Evolutionary conservation across 2,113 vertebrate genomes (phyloP).

Genomic region (Cyanocitta stelleri): DNA sequence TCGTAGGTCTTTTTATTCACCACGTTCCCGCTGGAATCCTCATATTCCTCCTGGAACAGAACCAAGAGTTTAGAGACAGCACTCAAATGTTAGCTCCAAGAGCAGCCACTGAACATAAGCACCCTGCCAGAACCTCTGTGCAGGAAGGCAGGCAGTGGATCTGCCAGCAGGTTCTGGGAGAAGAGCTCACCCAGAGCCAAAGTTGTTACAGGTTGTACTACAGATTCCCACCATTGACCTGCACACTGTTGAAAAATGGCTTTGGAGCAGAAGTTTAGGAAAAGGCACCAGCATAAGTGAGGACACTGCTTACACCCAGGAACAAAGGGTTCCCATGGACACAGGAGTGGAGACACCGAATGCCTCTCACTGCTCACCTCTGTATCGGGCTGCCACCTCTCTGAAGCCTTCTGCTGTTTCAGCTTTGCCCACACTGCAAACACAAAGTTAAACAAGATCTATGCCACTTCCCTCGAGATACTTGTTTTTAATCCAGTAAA

Average conservation of each 20-base stretch:
- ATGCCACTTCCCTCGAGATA: not conserved
- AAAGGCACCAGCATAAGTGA: rapidly evolving
- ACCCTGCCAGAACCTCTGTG: not conserved
- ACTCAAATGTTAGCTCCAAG: not conserved
- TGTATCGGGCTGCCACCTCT: conserved; percentile 97
- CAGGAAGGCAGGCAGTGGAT: not conserved
- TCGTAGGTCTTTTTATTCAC: conserved; percentile 98
- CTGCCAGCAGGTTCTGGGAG: not conserved
- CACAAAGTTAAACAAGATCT: not conserved
- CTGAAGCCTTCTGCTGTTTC: conserved; percentile 94
- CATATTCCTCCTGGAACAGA: conserved; percentile 90
- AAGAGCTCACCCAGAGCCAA: not conserved
- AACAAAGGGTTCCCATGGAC: rapidly evolving
- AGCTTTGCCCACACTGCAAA: conserved; percentile 93
- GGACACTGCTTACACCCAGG: not conserved
- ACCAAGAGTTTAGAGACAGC: not conserved
- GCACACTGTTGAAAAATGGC: not conserved
- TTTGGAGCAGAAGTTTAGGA: not conserved
- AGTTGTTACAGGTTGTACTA: not conserved
- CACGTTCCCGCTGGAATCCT: conserved; percentile 96
- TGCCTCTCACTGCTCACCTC: conserved; percentile 76
- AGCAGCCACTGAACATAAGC: not conserved
- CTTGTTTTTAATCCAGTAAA: not conserved
- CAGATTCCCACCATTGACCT: not conserved
- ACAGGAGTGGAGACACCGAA: not conserved